Evolutionary conservation across 2,888 invertebrate species (phyloP), one percentile per base, ranked within the genome.

Genomic region (Podabrus alpinus): DNA sequence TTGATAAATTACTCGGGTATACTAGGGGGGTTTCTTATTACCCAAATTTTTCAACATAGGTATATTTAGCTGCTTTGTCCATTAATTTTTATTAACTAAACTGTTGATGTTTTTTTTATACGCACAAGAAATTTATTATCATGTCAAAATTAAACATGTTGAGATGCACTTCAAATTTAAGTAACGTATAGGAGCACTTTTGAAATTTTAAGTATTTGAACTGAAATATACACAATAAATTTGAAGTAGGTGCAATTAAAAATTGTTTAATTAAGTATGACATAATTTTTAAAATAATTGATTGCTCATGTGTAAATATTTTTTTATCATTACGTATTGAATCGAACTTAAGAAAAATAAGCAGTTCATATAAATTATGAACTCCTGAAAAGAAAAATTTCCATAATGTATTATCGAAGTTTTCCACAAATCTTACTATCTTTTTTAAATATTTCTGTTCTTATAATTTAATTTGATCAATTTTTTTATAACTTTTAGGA

Each of bases 1-100:
- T 79, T 84, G 83, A 84, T 83, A 81, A 84, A 84, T 84, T 77
- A 78, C 78, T 79, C 7, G n/a, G 1, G 75, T 70, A 71, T 69
- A 60, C 71, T 71, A 69, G 71, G 59, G 66, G 67, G 72, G 79
- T 79, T 79, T 81, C 78, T 76, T 74, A 77, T 80, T 79, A 79
- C 77, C 61, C 76, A 78, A 69, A 73, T 77, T 80, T 79, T 79
- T 80, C 78, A 79, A 72, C 74, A 79, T 76, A 70, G 62, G 66
- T 59, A 45, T 71, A 70, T 67, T 74, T 74, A 74, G 73, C 64
- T 72, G 71, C 66, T 59, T 72, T 71, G 66, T 15, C 71, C 74
- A 74, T 77, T 77, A 74, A 77, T 74, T 74, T 71, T 71, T 71
- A 69, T 71, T 29, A 61, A 69, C 67, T 69, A 70, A 19, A 61